phyloP scores from a whole-genome alignment of 2,113 vertebrate species.

The Eidolon helvum region DNA sequence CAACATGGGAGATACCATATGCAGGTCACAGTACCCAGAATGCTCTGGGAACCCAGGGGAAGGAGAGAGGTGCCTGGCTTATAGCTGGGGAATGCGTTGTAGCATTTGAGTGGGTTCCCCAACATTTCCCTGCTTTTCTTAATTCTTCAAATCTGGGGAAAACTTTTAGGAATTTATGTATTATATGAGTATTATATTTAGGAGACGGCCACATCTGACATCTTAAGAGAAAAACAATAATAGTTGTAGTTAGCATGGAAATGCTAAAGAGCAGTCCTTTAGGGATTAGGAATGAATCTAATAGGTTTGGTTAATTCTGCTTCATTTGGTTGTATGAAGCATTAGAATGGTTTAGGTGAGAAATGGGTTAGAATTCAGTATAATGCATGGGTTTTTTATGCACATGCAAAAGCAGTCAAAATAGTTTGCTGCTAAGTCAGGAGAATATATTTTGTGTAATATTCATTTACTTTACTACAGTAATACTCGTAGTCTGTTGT shows the following conservation, averaged over 20 bases:
- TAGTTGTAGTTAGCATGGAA: slow-evolving; percentile 79
- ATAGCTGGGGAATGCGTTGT: not conserved
- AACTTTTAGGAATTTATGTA: slow-evolving; percentile 46
- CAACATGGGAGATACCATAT: not conserved
- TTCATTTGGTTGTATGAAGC: slow-evolving; percentile 76
- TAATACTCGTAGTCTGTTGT: not conserved
- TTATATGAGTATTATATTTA: slow-evolving; percentile 56
- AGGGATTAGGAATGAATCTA: slow-evolving; percentile 78
- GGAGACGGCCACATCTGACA: slow-evolving; percentile 57
- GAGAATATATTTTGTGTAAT: slow-evolving; percentile 63
- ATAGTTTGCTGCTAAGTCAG: slow-evolving; percentile 62
- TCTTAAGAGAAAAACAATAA: slow-evolving; percentile 30
- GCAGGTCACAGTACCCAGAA: not conserved
- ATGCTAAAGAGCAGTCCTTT: slow-evolving; percentile 75
- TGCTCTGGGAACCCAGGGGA: not conserved
- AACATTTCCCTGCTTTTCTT: slow-evolving; percentile 10
- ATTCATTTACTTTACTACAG: not conserved
- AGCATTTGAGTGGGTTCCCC: not conserved
- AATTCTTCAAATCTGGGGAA: slow-evolving; percentile 23
- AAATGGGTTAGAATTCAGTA: slow-evolving; percentile 64
- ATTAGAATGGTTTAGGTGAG: slow-evolving; percentile 65
- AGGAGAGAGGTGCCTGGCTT: not conserved
- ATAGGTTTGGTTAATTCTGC: slow-evolving; percentile 77
- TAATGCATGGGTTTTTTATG: slow-evolving; percentile 73
- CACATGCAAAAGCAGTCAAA: slow-evolving; percentile 62